A percentile compares a stretch with the other conserved stretches of the same genome.
Conservation (phyloP, 2,888 invertebrate genomes). For the Caenorhabditis drosophilae region DNA sequence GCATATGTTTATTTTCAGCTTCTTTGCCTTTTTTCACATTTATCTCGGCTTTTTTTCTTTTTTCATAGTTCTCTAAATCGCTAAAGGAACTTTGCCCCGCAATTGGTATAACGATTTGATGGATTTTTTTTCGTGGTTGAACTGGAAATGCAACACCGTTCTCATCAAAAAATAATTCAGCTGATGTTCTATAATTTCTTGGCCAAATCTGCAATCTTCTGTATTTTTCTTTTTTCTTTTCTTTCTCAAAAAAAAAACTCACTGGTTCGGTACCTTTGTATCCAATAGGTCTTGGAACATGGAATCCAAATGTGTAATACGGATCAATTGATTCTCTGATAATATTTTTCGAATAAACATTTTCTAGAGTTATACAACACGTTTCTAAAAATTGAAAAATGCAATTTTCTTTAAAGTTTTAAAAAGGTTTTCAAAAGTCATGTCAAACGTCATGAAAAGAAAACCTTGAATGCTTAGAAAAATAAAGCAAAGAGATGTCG, state of each 20-base stretch:
- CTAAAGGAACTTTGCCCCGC: too few species aligned
- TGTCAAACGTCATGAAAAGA: neutral
- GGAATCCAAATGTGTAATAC: constrained; percentile 31
- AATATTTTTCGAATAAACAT: constrained; percentile 25
- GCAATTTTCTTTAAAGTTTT: too few species aligned
- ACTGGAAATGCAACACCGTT: constrained; percentile 55
- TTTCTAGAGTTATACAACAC: constrained; percentile 8
- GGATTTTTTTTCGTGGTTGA: constrained; percentile 20
- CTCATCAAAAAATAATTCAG: constrained; percentile 54
- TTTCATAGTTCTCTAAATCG: too few species aligned
- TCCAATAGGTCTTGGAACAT: constrained; percentile 50
- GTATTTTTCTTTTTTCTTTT: too few species aligned
- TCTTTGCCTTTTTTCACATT: too few species aligned
- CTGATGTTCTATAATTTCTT: constrained; percentile 49
- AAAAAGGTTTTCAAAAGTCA: neutral
- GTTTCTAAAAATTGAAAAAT: constrained; percentile 14
- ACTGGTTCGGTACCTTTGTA: constrained; percentile 54
- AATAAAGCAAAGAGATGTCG: neutral
- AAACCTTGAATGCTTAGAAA: neutral
- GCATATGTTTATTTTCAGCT: too few species aligned
- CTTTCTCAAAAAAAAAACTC: too few species aligned
- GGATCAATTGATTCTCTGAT: constrained; percentile 26
- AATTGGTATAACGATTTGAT: too few species aligned
- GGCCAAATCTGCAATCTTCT: constrained; percentile 58
- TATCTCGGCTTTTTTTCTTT: too few species aligned